These are phyloP conservation scores for Atrichornis clamosus DNA, from an alignment of 2,113 vertebrate genomes.

Conservation along the genomic window DNA sequence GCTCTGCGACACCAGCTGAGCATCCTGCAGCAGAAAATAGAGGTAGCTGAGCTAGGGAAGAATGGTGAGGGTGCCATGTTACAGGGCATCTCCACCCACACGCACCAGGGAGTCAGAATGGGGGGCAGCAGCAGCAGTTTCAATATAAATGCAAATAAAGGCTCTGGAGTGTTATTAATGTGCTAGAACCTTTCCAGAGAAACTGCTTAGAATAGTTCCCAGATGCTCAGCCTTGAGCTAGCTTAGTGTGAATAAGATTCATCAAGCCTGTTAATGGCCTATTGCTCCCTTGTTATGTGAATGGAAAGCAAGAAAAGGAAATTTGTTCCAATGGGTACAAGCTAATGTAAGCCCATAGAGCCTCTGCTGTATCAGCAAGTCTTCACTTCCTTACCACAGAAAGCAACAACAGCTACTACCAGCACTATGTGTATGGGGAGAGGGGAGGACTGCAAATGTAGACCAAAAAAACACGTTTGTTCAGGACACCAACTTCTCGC, in stretches of 20 bases:
- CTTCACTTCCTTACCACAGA: neutral
- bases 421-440: fast-evolving
- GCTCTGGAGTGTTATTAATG: neutral
- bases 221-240: neutral
- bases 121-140: neutral
- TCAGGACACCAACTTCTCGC: neutral
- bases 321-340: neutral
- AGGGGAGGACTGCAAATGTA: neutral
- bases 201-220: neutral
- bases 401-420: neutral
- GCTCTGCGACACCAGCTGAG: slow-evolving; percentile 38
- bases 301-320: neutral
- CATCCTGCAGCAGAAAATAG: slow-evolving; percentile 13
- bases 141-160: slow-evolving; percentile 8
- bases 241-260: slow-evolving; percentile 2
- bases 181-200: neutral
- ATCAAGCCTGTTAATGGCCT: neutral
- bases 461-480: neutral
- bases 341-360: neutral
- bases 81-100: neutral
- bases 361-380: neutral
- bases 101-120: neutral
- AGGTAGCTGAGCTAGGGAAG: neutral
- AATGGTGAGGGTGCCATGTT: neutral
- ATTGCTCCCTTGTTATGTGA: neutral